Percentiles rank a stretch among this genome's conserved stretches.
These are phyloP conservation scores for Telmatherina bonti DNA, from an alignment of 2,797 vertebrate genomes.

Conservation along the genomic window DNA sequence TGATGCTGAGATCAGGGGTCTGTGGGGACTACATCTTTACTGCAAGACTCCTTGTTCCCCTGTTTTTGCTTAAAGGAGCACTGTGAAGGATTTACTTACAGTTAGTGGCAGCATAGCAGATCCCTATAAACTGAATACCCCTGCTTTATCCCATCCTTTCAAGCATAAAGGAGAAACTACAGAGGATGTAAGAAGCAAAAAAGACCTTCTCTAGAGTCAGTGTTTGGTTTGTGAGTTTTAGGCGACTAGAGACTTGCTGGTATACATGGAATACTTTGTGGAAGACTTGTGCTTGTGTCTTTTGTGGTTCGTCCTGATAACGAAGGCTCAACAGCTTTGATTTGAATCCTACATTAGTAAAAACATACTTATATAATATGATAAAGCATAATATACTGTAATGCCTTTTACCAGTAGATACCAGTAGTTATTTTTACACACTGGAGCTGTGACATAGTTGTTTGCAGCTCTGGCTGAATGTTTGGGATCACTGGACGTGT, in stretches of 20 bases:
- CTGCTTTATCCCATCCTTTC: neutral
- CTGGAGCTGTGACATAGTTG: neutral
- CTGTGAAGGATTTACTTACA: neutral
- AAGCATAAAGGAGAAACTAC: conserved; percentile 5
- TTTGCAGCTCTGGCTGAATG: neutral
- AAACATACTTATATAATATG: neutral
- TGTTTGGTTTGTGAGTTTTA: neutral
- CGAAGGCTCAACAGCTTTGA: neutral
- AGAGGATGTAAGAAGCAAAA: neutral
- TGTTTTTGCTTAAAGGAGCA: neutral
- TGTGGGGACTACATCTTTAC: conserved; percentile 7
- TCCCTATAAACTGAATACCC: neutral
- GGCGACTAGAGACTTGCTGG: neutral
- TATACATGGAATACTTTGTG: neutral
- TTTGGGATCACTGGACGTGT: neutral
- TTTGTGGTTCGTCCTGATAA: neutral
- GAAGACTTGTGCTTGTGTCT: neutral
- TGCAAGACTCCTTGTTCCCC: conserved; percentile 13
- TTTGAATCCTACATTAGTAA: neutral
- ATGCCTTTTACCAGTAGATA: neutral
- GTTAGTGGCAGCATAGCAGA: neutral
- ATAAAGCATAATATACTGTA: neutral
- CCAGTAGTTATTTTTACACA: neutral
- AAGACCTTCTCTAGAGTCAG: neutral
- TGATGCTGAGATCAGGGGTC: conserved; percentile 23